Evolutionary conservation across 2,113 vertebrate genomes (phyloP).

Genomic region (Polypterus bichir): DNA sequence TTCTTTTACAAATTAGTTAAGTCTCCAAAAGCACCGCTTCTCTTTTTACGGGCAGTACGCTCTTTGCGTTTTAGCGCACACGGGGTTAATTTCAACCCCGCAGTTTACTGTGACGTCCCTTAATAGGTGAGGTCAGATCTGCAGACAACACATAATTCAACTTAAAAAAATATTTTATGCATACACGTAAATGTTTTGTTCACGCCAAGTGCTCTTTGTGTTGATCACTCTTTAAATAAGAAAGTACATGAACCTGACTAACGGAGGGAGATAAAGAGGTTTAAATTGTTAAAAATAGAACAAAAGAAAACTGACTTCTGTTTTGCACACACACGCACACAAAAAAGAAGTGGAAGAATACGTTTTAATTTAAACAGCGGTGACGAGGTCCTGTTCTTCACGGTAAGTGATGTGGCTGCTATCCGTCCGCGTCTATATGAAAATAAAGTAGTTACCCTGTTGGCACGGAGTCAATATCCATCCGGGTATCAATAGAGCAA

Average conservation of each 20-base stretch:
- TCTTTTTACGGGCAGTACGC: no score
- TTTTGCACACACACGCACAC: not conserved
- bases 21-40: no score
- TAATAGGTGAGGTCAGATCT: constrained; percentile 5
- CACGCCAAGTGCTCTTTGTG: no score
- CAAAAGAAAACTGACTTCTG: not conserved
- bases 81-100: constrained; percentile 9
- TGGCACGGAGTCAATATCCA: constrained; percentile 11
- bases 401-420: constrained; percentile 4
- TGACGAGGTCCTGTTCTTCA: constrained; percentile 10
- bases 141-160: constrained; percentile 4
- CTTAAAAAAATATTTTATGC: not conserved
- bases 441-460: constrained; percentile 11
- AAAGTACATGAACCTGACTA: no score
- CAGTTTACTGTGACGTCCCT: constrained; percentile 1
- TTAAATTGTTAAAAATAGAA: constrained; percentile 5
- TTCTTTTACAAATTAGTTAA: no score
- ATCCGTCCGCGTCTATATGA: constrained; percentile 11
- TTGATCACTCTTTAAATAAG: no score
- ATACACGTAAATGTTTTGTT: no score
- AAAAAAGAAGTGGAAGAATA: constrained; percentile 4
- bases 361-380: constrained; percentile 2
- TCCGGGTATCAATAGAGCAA: constrained; percentile 9
- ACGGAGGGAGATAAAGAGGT: no score
- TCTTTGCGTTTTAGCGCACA: not conserved